Percentiles rank a stretch among this genome's conserved stretches.
Conservation (phyloP, 2,797 vertebrate species). For the Atherinosoma microstoma region DNA sequence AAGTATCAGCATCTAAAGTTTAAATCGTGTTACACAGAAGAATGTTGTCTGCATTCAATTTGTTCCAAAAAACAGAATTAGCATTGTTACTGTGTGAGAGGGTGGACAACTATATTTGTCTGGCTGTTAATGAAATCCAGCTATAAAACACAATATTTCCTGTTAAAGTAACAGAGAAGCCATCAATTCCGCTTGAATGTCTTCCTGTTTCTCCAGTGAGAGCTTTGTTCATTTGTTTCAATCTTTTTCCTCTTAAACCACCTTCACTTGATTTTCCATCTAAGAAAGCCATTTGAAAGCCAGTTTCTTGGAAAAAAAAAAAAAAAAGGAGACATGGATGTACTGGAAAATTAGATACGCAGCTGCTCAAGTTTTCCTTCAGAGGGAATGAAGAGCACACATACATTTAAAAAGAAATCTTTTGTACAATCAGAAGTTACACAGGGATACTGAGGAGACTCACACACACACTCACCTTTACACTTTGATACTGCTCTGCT, state of each 20-base stretch:
- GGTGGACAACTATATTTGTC: not conserved
- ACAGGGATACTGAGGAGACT: constrained; percentile 17
- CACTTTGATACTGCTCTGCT: constrained; percentile 82
- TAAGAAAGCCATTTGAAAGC: not conserved
- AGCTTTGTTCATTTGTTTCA: no score
- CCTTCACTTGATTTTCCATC: constrained; percentile 23
- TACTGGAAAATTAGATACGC: constrained; percentile 41
- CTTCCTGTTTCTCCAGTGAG: no score
- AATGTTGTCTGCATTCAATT: no score
- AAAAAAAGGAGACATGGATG: not conserved
- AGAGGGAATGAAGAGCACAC: constrained; percentile 16
- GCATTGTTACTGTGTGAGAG: not conserved
- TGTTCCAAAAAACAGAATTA: no score
- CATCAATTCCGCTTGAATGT: not conserved
- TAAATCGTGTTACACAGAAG: no score
- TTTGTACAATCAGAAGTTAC: constrained; percentile 3
- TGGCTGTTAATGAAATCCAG: not conserved
- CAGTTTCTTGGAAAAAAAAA: no score
- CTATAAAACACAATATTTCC: not conserved
- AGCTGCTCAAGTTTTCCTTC: constrained; percentile 17
- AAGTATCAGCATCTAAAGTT: no score
- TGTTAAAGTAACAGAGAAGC: not conserved
- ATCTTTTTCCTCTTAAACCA: no score
- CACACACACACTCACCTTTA: constrained; percentile 82
- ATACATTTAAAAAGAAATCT: not conserved